Conservation (phyloP, 92 coral and sea anemone genomes). For the Galaxea fascicularis region DNA sequence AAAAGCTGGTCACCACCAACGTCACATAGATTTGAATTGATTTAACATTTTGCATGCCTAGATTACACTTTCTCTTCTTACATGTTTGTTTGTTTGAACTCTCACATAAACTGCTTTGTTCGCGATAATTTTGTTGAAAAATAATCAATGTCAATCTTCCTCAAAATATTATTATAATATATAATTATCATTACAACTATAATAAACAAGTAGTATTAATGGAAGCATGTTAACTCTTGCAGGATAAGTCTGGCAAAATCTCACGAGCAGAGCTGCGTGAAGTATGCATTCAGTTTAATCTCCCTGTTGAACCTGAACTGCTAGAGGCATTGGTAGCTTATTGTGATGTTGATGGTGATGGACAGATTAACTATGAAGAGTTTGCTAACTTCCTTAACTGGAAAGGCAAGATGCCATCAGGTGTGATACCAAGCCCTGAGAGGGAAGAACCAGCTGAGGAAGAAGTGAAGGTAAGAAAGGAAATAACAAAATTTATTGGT, state of each 20-base stretch:
- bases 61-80: no score
- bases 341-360: constrained; percentile 93
- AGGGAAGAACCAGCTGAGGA: constrained; percentile 22
- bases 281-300: constrained; percentile 86
- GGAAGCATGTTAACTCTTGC: background rate
- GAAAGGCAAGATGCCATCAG: constrained; percentile 89
- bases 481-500: background rate
- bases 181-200: no score
- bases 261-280: constrained; percentile 78
- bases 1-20: no score
- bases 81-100: no score
- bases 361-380: constrained; percentile 88
- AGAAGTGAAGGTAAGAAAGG: constrained; percentile 39
- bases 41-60: no score
- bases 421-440: background rate
- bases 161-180: no score
- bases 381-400: constrained; percentile 96
- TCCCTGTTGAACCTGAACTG: constrained; percentile 92
- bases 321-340: constrained; percentile 79
- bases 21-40: no score
- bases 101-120: background rate
- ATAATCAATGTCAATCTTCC: no score
- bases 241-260: constrained; percentile 98
- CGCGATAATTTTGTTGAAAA: no score
- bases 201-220: background rate